A percentile compares a stretch with the other conserved stretches of the same genome.
Conservation (phyloP, 2,888 invertebrate genomes). For the Perizoma affinitatum region DNA sequence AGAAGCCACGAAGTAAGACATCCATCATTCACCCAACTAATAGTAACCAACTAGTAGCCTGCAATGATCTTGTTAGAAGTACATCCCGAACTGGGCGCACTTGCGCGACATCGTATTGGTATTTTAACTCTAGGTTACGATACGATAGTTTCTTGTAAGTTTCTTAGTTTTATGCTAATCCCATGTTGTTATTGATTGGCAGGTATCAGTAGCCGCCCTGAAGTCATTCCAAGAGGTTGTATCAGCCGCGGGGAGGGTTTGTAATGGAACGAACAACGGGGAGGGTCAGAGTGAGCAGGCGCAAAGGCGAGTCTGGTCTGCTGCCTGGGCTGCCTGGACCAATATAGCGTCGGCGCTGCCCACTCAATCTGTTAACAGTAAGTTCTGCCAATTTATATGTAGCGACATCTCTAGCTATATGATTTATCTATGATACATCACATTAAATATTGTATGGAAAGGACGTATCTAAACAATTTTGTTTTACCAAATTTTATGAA, state of each 20-base stretch:
- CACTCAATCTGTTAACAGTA: constrained; percentile 32
- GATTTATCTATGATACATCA: too few species aligned
- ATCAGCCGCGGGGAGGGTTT: constrained; percentile 86
- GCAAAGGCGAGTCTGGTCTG: constrained; percentile 88
- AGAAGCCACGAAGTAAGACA: constrained; percentile 93
- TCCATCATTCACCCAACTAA: not conserved
- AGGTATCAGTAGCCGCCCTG: constrained; percentile 96
- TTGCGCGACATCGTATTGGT: too few species aligned
- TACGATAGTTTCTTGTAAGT: too few species aligned
- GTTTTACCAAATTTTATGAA: too few species aligned
- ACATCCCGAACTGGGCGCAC: too few species aligned
- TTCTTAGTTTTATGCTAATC: too few species aligned
- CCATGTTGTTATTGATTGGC: constrained; percentile 1
- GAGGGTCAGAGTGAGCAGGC: constrained; percentile 79
- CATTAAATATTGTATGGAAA: too few species aligned
- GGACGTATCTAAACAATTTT: too few species aligned
- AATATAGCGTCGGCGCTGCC: constrained; percentile 88
- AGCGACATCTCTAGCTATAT: too few species aligned
- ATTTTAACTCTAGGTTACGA: too few species aligned
- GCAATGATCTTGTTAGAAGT: too few species aligned
- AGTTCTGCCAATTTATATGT: constrained; percentile 9
- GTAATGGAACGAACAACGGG: constrained; percentile 78
- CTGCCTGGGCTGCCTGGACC: constrained; percentile 94
- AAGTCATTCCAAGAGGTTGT: constrained; percentile 99
- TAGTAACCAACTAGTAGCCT: too few species aligned